Base-by-base conservation (phyloP, 2,888 invertebrate species). In the Sinodicranocentrus sp. region DNA sequence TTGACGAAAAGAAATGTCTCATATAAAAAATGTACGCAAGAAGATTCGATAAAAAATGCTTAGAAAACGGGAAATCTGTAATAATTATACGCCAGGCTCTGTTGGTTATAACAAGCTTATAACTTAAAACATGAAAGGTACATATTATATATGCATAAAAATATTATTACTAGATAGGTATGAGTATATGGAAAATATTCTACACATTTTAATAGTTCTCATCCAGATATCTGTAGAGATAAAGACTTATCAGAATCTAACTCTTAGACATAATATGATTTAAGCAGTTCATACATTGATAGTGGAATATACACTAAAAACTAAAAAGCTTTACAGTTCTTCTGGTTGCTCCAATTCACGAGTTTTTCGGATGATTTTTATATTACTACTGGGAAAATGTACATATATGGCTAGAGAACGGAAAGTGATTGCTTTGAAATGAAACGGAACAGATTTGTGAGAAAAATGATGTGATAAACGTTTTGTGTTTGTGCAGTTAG, bases 221-320 rank as follows among this genome's bases (percentile, higher is more conserved):
- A 83, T 83, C 44, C 76, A 70, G 43, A 73, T 68, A 33, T 77
- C 68, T 76, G 82, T 83, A 83, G 82, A 83, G 82, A 63, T 83
- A 76, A 83, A 83, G 82, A 83, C 82, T 83, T 83, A 83, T 83
- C 82, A 70, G 61, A 83, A 82, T 79, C 71, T 78, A 70, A 78
- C 79, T 80, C 67, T 61, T 80, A 28, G 44, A 61, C 57, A 28
- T 65, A 48, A 63, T 65, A 72, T 21, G 57, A 52, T 19, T 44
- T 82, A 68, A 25, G 33, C 48, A 70, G 65, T 54, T 65, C 72
- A 39, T 72, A 71, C 59, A 70, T 79, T 71, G 61, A 28, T 70
- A 77, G 2, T 21, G 39, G 23, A 28, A 65, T 63, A 77, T n/a
- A 44, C 39, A 61, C 17, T 33, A 67, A 28, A 21, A 61, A 54